Percentiles rank a stretch among this genome's conserved stretches.
Evolutionary conservation across 2,888 invertebrate species (phyloP).

Genomic region (Pyrocoelia pectoralis): DNA sequence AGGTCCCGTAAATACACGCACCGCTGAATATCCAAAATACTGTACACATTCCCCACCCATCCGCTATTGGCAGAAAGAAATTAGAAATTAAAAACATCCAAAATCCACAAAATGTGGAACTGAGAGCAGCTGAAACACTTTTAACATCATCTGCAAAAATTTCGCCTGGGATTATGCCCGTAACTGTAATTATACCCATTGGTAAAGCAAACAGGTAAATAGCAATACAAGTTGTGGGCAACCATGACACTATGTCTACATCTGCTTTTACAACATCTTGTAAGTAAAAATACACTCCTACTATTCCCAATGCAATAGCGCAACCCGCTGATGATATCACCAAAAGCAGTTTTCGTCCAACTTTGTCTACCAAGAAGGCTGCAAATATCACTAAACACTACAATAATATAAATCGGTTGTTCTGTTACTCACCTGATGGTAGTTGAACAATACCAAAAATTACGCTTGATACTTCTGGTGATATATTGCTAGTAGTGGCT

Average conservation of each 20-base stretch:
- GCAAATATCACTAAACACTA: neutral
- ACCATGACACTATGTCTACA: conserved; percentile 59
- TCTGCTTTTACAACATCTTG: conserved; percentile 59
- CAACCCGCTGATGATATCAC: conserved; percentile 65
- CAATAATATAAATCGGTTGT: neutral
- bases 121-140: neutral
- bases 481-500: conserved; percentile 61
- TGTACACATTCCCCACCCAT: conserved; percentile 65
- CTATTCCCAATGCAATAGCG: conserved; percentile 62
- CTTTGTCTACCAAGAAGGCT: conserved; percentile 58
- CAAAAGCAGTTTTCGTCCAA: conserved; percentile 65
- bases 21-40: conserved; percentile 67
- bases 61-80: conserved; percentile 57
- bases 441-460: conserved; percentile 64
- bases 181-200: conserved; percentile 67
- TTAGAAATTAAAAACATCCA: neutral
- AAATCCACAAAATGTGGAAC: neutral
- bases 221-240: conserved; percentile 65
- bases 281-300: conserved; percentile 65
- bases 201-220: conserved; percentile 67
- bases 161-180: conserved; percentile 70
- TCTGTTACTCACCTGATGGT: conserved; percentile 58
- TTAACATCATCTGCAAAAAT: neutral
- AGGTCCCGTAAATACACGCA: conserved; percentile 65
- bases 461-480: conserved; percentile 65